Evolutionary conservation across 2,888 invertebrate species (phyloP).

Genomic region (Brassicogethes aeneus): DNA sequence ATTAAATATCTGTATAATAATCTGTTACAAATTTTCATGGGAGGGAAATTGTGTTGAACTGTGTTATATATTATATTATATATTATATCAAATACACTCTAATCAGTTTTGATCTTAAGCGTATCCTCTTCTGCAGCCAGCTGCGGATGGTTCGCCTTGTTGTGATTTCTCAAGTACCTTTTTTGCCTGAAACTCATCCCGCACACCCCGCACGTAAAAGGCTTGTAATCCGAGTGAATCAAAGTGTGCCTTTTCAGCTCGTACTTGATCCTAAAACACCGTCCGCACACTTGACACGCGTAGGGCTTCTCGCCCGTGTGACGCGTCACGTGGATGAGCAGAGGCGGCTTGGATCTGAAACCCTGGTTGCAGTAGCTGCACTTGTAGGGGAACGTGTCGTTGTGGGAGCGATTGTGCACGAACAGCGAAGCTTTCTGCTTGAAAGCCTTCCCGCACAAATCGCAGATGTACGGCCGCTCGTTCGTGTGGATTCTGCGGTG

Average conservation of each 20-base stretch:
- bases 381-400: slow-evolving; percentile 45
- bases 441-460: slow-evolving; percentile 53
- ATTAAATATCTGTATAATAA: too few relatives aligned
- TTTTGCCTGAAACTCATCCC: slow-evolving; percentile 44
- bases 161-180: slow-evolving; percentile 46
- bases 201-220: slow-evolving; percentile 42
- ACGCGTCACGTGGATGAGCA: slow-evolving; percentile 48
- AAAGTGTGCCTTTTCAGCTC: slow-evolving; percentile 49
- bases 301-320: slow-evolving; percentile 56
- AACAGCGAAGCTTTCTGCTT: slow-evolving; percentile 57
- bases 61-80: too few relatives aligned
- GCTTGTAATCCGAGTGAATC: slow-evolving; percentile 45
- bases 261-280: slow-evolving; percentile 50
- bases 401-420: slow-evolving; percentile 53
- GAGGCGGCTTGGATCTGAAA: slow-evolving; percentile 50
- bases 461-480: slow-evolving; percentile 49
- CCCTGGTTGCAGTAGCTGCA: slow-evolving; percentile 53
- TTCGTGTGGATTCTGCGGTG: slow-evolving; percentile 53
- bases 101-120: slow-evolving; percentile 2
- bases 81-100: not conserved
- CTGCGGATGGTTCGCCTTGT: slow-evolving; percentile 37
- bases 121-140: not conserved
- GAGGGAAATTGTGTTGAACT: too few relatives aligned
- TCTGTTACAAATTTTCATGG: too few relatives aligned
- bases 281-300: slow-evolving; percentile 48